Conservation (phyloP, 2,797 vertebrate species). For the Syncerus caffer region DNA sequence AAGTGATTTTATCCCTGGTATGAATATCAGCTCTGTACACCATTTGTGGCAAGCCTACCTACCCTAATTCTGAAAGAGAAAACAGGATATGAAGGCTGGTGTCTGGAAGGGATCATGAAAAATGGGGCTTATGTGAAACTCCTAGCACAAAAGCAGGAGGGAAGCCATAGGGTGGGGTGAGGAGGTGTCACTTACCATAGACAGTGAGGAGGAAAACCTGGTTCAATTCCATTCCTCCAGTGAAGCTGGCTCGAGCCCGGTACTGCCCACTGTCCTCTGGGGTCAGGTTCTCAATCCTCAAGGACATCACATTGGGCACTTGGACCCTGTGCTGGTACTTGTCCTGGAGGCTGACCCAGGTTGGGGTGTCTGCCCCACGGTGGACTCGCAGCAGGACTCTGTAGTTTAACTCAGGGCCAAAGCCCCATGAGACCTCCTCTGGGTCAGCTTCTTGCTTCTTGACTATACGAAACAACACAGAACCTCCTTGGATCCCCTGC, state of each 20-base stretch:
- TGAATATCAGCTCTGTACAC: neutral
- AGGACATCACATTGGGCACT: neutral
- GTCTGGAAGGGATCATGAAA: neutral
- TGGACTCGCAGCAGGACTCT: fast-evolving
- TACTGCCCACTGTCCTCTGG: neutral
- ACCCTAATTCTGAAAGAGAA: neutral
- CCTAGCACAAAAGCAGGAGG: neutral
- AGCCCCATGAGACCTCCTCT: neutral
- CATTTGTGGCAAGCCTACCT: neutral
- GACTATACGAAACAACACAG: neutral
- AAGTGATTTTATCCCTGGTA: neutral
- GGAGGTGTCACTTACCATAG: neutral
- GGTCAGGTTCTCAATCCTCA: neutral
- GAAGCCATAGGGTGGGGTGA: neutral
- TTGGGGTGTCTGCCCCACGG: fast-evolving
- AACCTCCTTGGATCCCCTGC: neutral
- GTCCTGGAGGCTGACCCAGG: neutral
- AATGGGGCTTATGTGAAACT: neutral
- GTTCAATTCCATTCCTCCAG: fast-evolving
- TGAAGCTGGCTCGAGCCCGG: fast-evolving
- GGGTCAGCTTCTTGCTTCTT: neutral
- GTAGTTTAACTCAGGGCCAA: fast-evolving
- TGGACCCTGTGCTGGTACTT: neutral
- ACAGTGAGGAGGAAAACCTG: neutral
- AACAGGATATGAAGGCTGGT: neutral